These are phyloP conservation scores for Mobula birostris DNA, from an alignment of 2,113 vertebrate genomes.

Conservation along the genomic window DNA sequence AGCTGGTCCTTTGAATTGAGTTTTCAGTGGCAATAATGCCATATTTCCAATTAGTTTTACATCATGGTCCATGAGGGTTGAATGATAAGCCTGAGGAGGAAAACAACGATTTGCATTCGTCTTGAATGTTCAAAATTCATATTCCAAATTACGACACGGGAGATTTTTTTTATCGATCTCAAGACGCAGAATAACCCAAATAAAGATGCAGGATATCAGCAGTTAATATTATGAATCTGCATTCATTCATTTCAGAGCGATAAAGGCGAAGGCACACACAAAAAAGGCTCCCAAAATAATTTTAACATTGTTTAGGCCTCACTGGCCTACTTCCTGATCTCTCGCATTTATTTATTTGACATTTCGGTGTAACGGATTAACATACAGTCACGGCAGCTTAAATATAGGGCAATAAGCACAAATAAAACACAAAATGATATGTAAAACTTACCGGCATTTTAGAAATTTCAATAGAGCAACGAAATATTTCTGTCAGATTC, in stretches of 20 bases:
- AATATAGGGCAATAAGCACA: not conserved
- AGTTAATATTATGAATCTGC: not conserved
- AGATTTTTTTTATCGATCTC: not conserved
- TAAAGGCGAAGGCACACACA: not conserved
- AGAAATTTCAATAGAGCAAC: constrained; percentile 21
- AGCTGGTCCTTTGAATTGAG: constrained; percentile 94
- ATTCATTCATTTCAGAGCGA: not conserved
- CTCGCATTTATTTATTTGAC: not conserved
- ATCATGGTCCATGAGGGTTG: constrained; percentile 75
- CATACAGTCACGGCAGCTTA: not conserved
- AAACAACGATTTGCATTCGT: not conserved
- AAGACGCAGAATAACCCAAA: not conserved
- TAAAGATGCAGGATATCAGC: not conserved
- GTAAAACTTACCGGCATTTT: constrained; percentile 69
- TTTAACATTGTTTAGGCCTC: not conserved
- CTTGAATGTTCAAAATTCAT: too few species aligned
- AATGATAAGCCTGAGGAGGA: constrained; percentile 81
- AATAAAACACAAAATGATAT: not conserved
- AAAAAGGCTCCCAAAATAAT: too few species aligned
- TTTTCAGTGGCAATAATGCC: constrained; percentile 84
- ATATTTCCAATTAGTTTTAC: constrained; percentile 89
- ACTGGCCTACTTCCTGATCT: constrained; percentile 17
- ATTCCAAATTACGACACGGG: not conserved
- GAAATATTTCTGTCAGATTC: not conserved
- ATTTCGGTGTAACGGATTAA: not conserved